These are phyloP conservation scores for Plutella xylostella DNA, from an alignment of 2,888 invertebrate species.

Conservation along the genomic window DNA sequence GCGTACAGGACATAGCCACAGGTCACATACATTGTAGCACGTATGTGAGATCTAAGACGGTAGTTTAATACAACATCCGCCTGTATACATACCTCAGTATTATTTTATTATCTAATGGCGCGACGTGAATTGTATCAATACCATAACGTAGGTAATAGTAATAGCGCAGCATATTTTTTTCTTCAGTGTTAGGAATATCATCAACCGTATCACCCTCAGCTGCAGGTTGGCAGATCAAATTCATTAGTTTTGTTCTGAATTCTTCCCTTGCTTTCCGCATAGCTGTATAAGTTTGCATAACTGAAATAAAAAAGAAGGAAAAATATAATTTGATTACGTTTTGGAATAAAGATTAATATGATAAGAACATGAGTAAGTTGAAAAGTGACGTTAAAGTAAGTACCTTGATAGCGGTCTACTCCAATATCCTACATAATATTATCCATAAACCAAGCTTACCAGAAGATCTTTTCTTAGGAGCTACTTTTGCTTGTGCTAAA, in stretches of 20 bases:
- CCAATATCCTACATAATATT: too few species aligned
- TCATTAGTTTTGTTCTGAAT: slow-evolving; percentile 83
- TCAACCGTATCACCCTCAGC: slow-evolving; percentile 40
- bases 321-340: slow-evolving; percentile 3
- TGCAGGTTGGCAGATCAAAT: slow-evolving; percentile 74
- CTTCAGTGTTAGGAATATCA: slow-evolving; percentile 70
- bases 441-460: slow-evolving; percentile 36
- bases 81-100: slow-evolving; percentile 70
- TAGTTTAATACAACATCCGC: background rate
- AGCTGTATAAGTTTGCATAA: slow-evolving; percentile 74
- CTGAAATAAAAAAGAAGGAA: slow-evolving; percentile 29
- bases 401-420: too few species aligned
- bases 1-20: too few species aligned
- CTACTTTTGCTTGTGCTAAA: slow-evolving; percentile 31
- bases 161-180: slow-evolving; percentile 81
- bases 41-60: background rate
- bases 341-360: slow-evolving; percentile 7
- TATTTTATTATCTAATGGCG: slow-evolving; percentile 82
- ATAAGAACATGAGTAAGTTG: too few species aligned
- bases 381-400: too few species aligned
- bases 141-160: slow-evolving; percentile 93
- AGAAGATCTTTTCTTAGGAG: slow-evolving; percentile 36
- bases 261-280: slow-evolving; percentile 82
- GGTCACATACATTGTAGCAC: background rate
- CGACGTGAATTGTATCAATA: slow-evolving; percentile 90